phyloP scores from a whole-genome alignment of 1,140 invertebrate species.

The Tetragonula clypearis region DNA sequence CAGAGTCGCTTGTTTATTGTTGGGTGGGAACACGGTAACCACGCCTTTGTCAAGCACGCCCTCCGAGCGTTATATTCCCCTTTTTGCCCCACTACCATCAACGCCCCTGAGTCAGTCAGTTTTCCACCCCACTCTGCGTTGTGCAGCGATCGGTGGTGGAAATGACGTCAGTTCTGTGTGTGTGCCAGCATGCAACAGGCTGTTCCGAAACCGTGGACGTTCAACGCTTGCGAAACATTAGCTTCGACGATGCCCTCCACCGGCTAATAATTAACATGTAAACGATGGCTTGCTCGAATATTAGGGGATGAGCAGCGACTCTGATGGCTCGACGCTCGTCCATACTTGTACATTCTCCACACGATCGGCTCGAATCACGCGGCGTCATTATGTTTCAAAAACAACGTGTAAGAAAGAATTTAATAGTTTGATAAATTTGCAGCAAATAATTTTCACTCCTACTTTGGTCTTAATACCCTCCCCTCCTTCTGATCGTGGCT shows the following conservation, averaged over 20 bases:
- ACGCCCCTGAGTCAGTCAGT: conserved; percentile 63
- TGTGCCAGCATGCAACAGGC: conserved; percentile 78
- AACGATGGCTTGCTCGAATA: no score
- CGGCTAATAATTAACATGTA: conserved; percentile 11
- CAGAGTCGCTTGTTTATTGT: conserved; percentile 79
- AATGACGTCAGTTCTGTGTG: conserved; percentile 72
- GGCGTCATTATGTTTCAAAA: no score
- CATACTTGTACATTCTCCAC: no score
- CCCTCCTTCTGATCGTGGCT: no score
- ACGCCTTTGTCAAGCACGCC: conserved; percentile 79
- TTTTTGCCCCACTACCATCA: conserved; percentile 69
- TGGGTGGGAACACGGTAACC: conserved; percentile 79
- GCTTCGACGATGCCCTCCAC: not conserved
- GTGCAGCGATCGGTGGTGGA: conserved; percentile 60
- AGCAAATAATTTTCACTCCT: no score
- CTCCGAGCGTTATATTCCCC: conserved; percentile 73
- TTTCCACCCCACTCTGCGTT: conserved; percentile 48
- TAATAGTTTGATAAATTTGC: no score
- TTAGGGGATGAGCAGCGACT: not conserved
- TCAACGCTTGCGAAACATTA: conserved; percentile 37
- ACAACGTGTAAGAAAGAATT: no score
- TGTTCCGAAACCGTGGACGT: conserved; percentile 43
- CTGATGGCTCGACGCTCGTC: no score
- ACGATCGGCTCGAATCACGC: no score
- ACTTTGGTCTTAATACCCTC: no score